Evolutionary conservation across 2,113 vertebrate genomes (phyloP), one percentile per base, ranked within the genome.

Genomic region (Sarotherodon lohbergeri): DNA sequence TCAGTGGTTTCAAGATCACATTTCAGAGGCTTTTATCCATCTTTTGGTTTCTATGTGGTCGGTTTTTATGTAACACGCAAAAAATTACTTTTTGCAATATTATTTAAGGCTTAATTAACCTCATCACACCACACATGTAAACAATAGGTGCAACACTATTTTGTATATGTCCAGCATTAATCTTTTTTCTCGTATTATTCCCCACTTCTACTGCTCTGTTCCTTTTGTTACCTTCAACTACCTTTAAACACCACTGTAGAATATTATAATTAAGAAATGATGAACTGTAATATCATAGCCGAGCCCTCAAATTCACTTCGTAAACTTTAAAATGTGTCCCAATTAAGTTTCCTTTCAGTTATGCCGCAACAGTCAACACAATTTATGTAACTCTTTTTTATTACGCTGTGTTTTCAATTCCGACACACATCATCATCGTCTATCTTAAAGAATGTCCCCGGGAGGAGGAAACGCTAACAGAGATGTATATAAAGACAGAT

Each of bases 1-100:
- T 46, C 41, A 29, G 27, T 19, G 24, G 32, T 19, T 50, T 50
- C 0, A 50, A 50, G 9, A 32, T 50, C 0, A 6, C 24, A 11
- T 76, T 32, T 50, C 16, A 12, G 61, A 4, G 24, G 24, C 16
- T 48, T 48, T 48, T 76, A 76, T 1, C 14, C 5, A 17, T 48
- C 22, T 76, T 76, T 76, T 76, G 24, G 41, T 17, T 13, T 73
- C 22, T 0, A 9, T 24, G 22, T 27, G 13, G 41, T 73, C 5
- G 3, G 39, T 9, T 46, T 73, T 73, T 46, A 16, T 73, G 41
- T 4, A 24, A 39, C 19, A 41, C 6, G 6, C 34, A 36, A 63
- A 66, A 39, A 66, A 39, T 14, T 8, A 0, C 6, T 41, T 68
- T 41, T 68, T 68, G 63, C 63, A 41, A 68, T n/a, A 68, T 14